These are phyloP conservation scores for Papilio machaon DNA, from an alignment of 1,140 invertebrate species.

Conservation along the genomic window DNA sequence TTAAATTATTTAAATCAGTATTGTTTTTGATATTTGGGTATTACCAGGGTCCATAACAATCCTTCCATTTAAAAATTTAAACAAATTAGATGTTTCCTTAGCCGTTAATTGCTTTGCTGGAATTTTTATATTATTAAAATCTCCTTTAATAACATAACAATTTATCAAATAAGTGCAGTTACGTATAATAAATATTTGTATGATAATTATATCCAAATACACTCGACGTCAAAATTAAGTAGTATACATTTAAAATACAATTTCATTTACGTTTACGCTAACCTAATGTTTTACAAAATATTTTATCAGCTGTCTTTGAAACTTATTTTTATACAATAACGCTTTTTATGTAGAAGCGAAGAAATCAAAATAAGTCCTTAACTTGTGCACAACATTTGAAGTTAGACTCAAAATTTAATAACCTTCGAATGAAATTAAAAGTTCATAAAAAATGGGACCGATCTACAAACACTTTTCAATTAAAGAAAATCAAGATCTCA, in stretches of 20 bases:
- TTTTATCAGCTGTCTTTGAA: too few relatives aligned
- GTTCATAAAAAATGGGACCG: too few relatives aligned
- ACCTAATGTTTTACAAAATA: too few relatives aligned
- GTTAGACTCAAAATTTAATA: too few relatives aligned
- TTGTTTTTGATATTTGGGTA: not conserved
- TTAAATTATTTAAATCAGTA: not conserved
- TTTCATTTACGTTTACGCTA: too few relatives aligned
- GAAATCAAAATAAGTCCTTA: too few relatives aligned
- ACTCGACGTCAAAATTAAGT: not conserved
- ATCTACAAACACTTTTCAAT: too few relatives aligned
- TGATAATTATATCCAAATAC: not conserved
- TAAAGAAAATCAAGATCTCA: too few relatives aligned
- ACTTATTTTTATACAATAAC: too few relatives aligned
- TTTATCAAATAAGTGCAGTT: not conserved
- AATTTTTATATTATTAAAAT: constrained; percentile 16
- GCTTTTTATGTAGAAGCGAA: too few relatives aligned
- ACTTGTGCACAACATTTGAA: too few relatives aligned
- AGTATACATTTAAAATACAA: not conserved
- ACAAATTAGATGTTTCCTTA: constrained; percentile 9
- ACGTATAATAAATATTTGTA: not conserved
- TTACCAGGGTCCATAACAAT: constrained; percentile 54
- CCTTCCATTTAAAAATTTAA: constrained; percentile 50
- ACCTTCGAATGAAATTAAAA: too few relatives aligned
- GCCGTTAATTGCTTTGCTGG: not conserved
- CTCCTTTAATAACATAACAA: not conserved